Conservation (phyloP, 2,888 invertebrate species). For the Lacanobia wlatinum region DNA sequence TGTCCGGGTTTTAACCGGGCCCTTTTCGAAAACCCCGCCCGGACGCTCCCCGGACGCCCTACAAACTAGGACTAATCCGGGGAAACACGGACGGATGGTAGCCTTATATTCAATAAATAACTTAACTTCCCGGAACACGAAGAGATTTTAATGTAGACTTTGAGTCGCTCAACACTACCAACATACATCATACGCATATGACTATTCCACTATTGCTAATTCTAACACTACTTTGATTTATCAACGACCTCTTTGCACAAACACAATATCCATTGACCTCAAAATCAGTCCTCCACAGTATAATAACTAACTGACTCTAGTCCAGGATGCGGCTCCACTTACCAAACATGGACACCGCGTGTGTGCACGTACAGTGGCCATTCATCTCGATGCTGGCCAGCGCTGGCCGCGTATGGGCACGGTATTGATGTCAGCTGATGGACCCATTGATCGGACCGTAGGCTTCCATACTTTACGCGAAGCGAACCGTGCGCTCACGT, state of each 20-base stretch:
- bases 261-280: constrained; percentile 27
- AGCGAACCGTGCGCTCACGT: too few relatives aligned
- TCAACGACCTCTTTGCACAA: not conserved
- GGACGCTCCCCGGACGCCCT: too few relatives aligned
- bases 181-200: not conserved
- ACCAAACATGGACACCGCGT: constrained; percentile 38
- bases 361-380: constrained; percentile 31
- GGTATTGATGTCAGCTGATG: constrained; percentile 56
- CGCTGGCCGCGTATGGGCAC: constrained; percentile 48
- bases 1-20: too few relatives aligned
- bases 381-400: constrained; percentile 42
- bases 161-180: too few relatives aligned
- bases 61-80: too few relatives aligned
- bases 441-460: constrained; percentile 44
- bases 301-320: constrained; percentile 16
- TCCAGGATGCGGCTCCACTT: constrained; percentile 51
- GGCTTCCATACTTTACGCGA: too few relatives aligned
- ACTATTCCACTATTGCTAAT: not conserved
- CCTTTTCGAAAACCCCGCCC: too few relatives aligned
- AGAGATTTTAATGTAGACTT: not conserved
- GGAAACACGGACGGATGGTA: too few relatives aligned
- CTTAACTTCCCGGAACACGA: not conserved
- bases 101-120: too few relatives aligned
- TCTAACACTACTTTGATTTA: not conserved
- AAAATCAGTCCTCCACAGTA: constrained; percentile 17